These are phyloP conservation scores for Mohoua ochrocephala DNA, from an alignment of 2,113 vertebrate species.

Conservation along the genomic window DNA sequence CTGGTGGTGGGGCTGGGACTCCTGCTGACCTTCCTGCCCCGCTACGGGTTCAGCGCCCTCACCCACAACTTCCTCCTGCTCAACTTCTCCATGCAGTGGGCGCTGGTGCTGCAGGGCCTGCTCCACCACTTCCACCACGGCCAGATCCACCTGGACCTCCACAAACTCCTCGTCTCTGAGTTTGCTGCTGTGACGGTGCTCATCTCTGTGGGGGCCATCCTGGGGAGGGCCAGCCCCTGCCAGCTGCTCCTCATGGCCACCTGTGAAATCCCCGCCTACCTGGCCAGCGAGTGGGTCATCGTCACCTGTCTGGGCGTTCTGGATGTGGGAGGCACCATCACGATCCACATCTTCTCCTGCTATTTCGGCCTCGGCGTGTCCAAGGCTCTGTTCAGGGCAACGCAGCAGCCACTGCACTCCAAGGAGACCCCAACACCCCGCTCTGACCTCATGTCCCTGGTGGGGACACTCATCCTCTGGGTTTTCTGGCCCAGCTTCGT, in stretches of 20 bases:
- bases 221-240: slow-evolving; percentile 80
- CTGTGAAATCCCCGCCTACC: slow-evolving; percentile 76
- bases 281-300: slow-evolving; percentile 75
- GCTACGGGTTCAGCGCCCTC: slow-evolving; percentile 77
- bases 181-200: slow-evolving; percentile 80
- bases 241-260: slow-evolving; percentile 80
- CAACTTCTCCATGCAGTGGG: slow-evolving; percentile 82
- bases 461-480: slow-evolving; percentile 83
- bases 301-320: slow-evolving; percentile 70
- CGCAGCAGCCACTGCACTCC: not conserved
- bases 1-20: slow-evolving; percentile 82
- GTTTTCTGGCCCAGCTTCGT: slow-evolving; percentile 86
- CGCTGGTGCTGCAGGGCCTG: slow-evolving; percentile 78
- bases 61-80: slow-evolving; percentile 82
- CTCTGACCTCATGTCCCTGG: slow-evolving; percentile 76
- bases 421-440: slow-evolving; percentile 71
- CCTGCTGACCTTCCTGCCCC: slow-evolving; percentile 78
- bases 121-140: slow-evolving; percentile 71
- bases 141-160: slow-evolving; percentile 75
- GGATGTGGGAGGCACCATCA: slow-evolving; percentile 81
- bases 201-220: slow-evolving; percentile 79
- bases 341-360: slow-evolving; percentile 83
- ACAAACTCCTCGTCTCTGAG: slow-evolving; percentile 77
- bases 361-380: slow-evolving; percentile 83
- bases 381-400: slow-evolving; percentile 72